A percentile compares a stretch with the other conserved stretches of the same genome.
These are phyloP conservation scores for Noctilio leporinus DNA, from an alignment of 2,113 vertebrate genomes.

Conservation along the genomic window DNA sequence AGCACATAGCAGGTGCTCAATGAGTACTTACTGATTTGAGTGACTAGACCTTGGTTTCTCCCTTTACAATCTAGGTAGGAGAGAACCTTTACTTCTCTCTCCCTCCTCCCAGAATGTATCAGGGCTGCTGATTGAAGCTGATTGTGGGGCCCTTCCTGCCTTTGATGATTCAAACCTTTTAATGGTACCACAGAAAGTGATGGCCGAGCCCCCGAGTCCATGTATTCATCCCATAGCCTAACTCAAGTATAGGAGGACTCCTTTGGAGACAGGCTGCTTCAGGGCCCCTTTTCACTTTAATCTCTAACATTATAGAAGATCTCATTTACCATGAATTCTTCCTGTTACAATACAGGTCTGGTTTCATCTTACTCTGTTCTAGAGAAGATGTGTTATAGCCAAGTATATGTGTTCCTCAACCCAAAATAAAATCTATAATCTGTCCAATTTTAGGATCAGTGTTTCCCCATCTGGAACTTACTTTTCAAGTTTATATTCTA, in stretches of 20 bases:
- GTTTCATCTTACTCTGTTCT: not conserved
- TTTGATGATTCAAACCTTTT: not conserved
- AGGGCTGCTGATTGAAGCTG: not conserved
- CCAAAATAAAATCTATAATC: not conserved
- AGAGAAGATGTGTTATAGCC: not conserved
- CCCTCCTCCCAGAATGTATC: not conserved
- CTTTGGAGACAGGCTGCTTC: not conserved
- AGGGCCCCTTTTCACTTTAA: not conserved
- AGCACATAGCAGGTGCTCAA: not conserved
- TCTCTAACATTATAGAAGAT: not conserved
- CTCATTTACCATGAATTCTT: not conserved
- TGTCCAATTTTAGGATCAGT: not conserved
- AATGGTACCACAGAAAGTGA: not conserved
- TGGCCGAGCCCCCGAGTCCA: too few relatives aligned
- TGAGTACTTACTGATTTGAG: not conserved
- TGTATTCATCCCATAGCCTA: not conserved
- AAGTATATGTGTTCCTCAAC: not conserved
- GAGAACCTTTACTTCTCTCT: not conserved
- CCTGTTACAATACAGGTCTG: not conserved
- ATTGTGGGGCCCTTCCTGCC: not conserved
- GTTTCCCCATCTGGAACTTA: not conserved
- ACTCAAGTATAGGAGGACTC: not conserved
- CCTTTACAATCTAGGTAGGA: not conserved
- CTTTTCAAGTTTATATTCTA: not conserved
- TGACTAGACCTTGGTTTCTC: not conserved